phyloP scores from a whole-genome alignment of 2,797 vertebrate species.

The Pogoniulus pusillus region DNA sequence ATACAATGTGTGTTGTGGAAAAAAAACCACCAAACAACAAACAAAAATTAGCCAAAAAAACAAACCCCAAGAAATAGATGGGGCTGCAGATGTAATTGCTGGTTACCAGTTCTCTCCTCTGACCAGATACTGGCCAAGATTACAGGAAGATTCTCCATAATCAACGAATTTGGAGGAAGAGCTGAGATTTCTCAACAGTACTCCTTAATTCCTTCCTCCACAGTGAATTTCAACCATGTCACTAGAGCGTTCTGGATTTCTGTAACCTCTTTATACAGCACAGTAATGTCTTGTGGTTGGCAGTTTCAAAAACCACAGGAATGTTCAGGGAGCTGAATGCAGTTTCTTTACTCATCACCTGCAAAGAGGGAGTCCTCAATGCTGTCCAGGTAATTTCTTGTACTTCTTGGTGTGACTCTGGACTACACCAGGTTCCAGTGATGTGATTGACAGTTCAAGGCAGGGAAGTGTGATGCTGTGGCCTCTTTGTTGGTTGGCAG shows the following conservation, averaged over 20 bases:
- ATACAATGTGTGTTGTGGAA: not conserved
- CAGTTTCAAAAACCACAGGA: not conserved
- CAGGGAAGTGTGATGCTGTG: accelerated
- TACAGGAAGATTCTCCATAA: not conserved
- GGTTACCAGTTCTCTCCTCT: not conserved
- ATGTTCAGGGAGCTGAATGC: not conserved
- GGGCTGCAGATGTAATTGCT: not conserved
- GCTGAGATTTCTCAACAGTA: not conserved
- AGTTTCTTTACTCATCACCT: not conserved
- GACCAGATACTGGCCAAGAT: not conserved
- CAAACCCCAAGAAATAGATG: too few relatives aligned
- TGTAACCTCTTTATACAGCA: not conserved
- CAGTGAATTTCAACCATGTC: not conserved
- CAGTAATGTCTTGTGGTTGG: not conserved
- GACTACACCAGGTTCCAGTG: not conserved
- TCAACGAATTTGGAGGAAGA: not conserved
- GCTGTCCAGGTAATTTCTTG: not conserved
- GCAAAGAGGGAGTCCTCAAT: not conserved
- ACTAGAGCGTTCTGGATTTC: not conserved
- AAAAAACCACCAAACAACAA: too few relatives aligned
- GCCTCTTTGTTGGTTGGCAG: not conserved
- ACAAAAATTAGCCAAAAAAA: not conserved
- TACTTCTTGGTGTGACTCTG: not conserved
- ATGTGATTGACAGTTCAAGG: not conserved
- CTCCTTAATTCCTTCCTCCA: not conserved